phyloP scores from a whole-genome alignment of 2,888 invertebrate genomes.

The Stramonita haemastoma region DNA sequence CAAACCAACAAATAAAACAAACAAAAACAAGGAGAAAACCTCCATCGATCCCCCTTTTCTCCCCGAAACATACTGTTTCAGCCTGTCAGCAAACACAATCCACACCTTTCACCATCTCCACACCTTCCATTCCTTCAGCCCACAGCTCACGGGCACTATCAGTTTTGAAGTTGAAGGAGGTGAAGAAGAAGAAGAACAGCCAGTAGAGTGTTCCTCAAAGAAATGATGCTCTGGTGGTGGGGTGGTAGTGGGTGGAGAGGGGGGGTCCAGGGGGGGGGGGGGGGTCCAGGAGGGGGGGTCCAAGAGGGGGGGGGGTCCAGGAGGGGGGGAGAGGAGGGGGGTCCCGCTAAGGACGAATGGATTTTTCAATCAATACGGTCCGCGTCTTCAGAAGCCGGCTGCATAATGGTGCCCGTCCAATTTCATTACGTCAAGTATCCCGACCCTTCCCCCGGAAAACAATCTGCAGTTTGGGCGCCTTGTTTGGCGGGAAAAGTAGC shows the following conservation, averaged over 20 bases:
- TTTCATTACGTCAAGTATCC: conserved; percentile 31
- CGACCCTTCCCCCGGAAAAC: conserved; percentile 8
- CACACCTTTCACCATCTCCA: background rate
- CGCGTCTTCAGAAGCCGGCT: background rate
- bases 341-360: background rate
- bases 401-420: conserved; percentile 32
- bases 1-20: no score
- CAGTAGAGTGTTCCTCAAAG: no score
- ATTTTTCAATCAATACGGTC: conserved; percentile 28
- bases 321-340: background rate
- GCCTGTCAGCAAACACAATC: background rate
- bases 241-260: background rate
- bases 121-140: background rate
- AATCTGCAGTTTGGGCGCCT: conserved; percentile 20
- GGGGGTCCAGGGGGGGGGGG: background rate
- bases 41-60: no score
- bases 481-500: conserved; percentile 12
- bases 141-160: no score
- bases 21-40: no score
- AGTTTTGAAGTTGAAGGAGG: background rate
- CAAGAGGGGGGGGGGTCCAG: background rate
- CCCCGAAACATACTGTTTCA: no score
- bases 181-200: no score
- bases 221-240: background rate
- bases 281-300: background rate